Evolutionary conservation across 1,140 invertebrate genomes (phyloP), one percentile per base, ranked within the genome.

Genomic region (Neuroterus valhalla): DNA sequence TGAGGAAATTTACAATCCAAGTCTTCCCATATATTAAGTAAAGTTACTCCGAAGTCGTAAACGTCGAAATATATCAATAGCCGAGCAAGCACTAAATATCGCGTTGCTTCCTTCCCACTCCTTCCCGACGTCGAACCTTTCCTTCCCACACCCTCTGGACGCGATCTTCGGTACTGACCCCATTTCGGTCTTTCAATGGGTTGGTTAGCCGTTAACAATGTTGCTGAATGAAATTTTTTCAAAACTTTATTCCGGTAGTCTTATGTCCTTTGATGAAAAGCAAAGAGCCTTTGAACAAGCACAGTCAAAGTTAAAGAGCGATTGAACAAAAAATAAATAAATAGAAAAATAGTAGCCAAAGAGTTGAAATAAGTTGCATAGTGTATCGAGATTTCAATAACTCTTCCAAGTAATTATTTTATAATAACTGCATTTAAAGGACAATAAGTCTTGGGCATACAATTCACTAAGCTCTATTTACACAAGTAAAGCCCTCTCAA

Each of bases 51-150:
- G 42, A 75, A 85, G 83, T 87, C 84, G 85, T 87, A 88, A 88
- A 88, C 67, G 84, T 86, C 84, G 80, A 81, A 87, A 87, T 86
- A 87, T 85, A 88, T 88, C 84, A 87, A 85, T 87, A 87, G 82
- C 79, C 70, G 81, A 73, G 68, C 77, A 75, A 79, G 73, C 79
- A 79, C 75, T 80, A 83, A 84, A 82, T 86, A 84, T 82, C 76
- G 17, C 17, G 8, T 15, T 6, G 43, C 70, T 68, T 62, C 48
- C 68, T 19, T 70, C n/a, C 71, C 46, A 72, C 42, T 68, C 52
- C 14, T 62, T 69, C 66, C 21, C 66, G 55, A 50, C 50, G 23
- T 55, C 50, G 3, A 38, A 38, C 26, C 3, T 31, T 26, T n/a
- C n/a, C 26, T 31, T 11, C 21, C 52, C 21, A 26, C 26, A 4